Conservation (phyloP, 2,888 invertebrate genomes). For the Idaea dimidiata region DNA sequence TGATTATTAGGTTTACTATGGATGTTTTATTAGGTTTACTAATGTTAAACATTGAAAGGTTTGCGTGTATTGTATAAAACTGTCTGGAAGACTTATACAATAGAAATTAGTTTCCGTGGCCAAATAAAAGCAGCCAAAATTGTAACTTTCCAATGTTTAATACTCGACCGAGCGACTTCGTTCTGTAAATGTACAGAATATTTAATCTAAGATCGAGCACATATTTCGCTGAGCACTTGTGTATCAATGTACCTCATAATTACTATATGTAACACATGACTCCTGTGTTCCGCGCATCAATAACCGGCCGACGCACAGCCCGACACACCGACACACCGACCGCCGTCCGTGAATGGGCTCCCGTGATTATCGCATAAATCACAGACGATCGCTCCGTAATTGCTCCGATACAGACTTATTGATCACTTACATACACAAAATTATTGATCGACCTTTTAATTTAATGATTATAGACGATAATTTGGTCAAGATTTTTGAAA, state of each 20-base stretch:
- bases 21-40: no score
- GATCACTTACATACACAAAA: conserved; percentile 14
- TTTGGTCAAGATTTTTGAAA: neutral
- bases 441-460: neutral
- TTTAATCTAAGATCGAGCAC: conserved; percentile 21
- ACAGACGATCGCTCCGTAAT: conserved; percentile 58
- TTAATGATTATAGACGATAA: conserved; percentile 8
- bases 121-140: conserved; percentile 9
- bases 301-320: conserved; percentile 18
- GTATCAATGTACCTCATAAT: conserved; percentile 28
- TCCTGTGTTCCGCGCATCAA: conserved; percentile 45
- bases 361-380: conserved; percentile 75
- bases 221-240: conserved; percentile 30
- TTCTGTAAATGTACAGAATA: conserved; percentile 19
- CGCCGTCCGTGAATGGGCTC: conserved; percentile 35
- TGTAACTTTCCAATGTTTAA: no score
- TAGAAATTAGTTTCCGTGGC: no score
- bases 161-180: conserved; percentile 18
- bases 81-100: no score
- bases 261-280: conserved; percentile 45
- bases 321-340: conserved; percentile 10
- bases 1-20: no score
- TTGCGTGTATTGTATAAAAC: no score
- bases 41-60: no score
- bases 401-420: conserved; percentile 51